These are phyloP conservation scores for Oryzias dopingdopingensis DNA, from an alignment of 2,797 vertebrate genomes.

Conservation along the genomic window DNA sequence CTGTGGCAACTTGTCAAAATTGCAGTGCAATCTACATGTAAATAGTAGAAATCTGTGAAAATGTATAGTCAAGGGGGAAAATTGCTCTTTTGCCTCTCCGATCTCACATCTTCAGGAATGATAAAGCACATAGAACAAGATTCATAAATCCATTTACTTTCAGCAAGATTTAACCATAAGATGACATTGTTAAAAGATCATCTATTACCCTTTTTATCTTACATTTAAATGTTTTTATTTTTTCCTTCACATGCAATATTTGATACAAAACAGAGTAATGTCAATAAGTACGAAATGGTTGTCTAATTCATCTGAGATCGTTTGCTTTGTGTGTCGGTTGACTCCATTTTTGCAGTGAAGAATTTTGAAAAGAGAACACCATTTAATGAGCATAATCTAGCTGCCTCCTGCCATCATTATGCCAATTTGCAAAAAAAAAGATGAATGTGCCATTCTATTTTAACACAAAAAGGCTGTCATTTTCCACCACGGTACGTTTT, in stretches of 20 bases:
- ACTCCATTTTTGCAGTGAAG: slow-evolving; percentile 6
- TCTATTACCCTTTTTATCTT: slow-evolving; percentile 2
- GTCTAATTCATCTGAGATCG: not conserved
- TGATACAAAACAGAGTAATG: slow-evolving; percentile 11
- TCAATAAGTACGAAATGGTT: slow-evolving; percentile 1
- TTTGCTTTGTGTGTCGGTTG: slow-evolving; percentile 5
- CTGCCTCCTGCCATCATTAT: not conserved
- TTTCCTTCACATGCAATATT: slow-evolving; percentile 15
- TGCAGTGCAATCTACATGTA: slow-evolving; percentile 53
- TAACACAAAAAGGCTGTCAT: slow-evolving; percentile 14
- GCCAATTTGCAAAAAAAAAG: slow-evolving; percentile 5
- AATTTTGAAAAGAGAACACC: slow-evolving; percentile 9
- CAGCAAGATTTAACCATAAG: slow-evolving; percentile 8
- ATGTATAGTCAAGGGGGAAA: slow-evolving; percentile 29
- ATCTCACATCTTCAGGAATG: slow-evolving; percentile 26
- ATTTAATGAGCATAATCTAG: slow-evolving; percentile 11
- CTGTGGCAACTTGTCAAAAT: slow-evolving; percentile 26
- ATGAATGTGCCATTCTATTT: slow-evolving; percentile 10
- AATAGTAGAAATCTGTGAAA: slow-evolving; percentile 45
- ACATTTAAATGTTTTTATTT: slow-evolving; percentile 7
- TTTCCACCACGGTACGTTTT: slow-evolving; percentile 9
- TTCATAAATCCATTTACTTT: not conserved
- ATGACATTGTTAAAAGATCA: slow-evolving; percentile 1
- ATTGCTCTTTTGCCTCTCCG: slow-evolving; percentile 22
- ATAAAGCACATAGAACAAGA: slow-evolving; percentile 17